phyloP scores from a whole-genome alignment of 2,797 vertebrate genomes.

The Hydrocynus forskahlii region DNA sequence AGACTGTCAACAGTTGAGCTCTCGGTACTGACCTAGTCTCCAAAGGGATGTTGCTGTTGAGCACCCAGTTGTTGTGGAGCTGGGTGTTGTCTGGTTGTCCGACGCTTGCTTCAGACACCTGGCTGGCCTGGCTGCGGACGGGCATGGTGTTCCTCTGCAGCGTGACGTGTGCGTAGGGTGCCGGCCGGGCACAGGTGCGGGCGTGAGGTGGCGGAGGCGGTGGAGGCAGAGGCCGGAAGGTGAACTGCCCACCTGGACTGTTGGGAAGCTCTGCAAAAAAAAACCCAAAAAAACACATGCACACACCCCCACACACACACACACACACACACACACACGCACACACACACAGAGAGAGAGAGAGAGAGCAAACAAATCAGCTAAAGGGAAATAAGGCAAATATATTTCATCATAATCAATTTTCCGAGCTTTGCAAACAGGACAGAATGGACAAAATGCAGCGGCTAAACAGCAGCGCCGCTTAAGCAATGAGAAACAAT shows the following conservation, averaged over 20 bases:
- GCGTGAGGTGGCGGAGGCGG: constrained; percentile 51
- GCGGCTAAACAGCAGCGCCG: background rate
- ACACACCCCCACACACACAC: too few relatives aligned
- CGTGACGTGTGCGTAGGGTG: constrained; percentile 67
- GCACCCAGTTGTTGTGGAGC: constrained; percentile 87
- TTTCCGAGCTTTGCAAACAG: background rate
- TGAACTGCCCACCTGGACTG: constrained; percentile 50
- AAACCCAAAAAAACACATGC: background rate
- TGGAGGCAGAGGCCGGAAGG: constrained; percentile 50
- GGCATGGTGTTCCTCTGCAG: constrained; percentile 85
- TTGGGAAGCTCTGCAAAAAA: constrained; percentile 22
- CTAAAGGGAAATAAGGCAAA: too few relatives aligned
- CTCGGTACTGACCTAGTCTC: constrained; percentile 81
- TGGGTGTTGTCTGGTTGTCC: constrained; percentile 70
- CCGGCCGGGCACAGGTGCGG: constrained; percentile 51
- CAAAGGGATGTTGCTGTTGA: constrained; percentile 89
- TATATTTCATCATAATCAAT: background rate
- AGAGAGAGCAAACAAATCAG: too few relatives aligned
- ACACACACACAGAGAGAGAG: too few relatives aligned
- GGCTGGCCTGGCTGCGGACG: constrained; percentile 78
- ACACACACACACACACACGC: too few relatives aligned
- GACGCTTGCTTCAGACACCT: constrained; percentile 44
- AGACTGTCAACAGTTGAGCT: background rate
- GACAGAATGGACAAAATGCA: background rate
- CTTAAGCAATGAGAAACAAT: too few relatives aligned